Percentiles rank a stretch among this genome's conserved stretches.
These are phyloP conservation scores for Zelleria hepariella DNA, from an alignment of 2,888 invertebrate genomes.

Conservation along the genomic window DNA sequence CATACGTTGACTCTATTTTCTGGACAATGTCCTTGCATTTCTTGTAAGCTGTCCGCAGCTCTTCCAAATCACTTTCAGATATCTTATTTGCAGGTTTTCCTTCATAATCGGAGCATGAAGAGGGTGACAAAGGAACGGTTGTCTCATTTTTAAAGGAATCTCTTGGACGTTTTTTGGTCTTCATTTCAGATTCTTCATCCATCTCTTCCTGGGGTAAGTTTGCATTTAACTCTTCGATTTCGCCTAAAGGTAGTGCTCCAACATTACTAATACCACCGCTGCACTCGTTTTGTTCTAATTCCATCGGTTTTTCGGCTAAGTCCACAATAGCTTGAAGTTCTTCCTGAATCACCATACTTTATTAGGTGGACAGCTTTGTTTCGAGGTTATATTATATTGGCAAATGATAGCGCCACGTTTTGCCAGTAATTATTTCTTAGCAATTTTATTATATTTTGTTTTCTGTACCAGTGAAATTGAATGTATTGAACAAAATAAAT, in stretches of 20 bases:
- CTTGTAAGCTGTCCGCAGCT: constrained; percentile 40
- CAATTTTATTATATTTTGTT: not conserved
- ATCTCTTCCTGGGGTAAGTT: not conserved
- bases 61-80: constrained; percentile 39
- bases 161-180: not conserved
- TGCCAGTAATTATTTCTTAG: not conserved
- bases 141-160: constrained; percentile 3
- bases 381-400: not conserved
- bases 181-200: not conserved
- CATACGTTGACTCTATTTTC: constrained; percentile 54
- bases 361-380: not conserved
- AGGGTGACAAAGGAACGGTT: not conserved
- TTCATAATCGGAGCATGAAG: constrained; percentile 6
- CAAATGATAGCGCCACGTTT: not conserved
- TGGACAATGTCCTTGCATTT: constrained; percentile 46
- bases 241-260: not conserved
- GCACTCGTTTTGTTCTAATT: not conserved
- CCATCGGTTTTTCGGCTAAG: not conserved
- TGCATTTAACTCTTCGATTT: not conserved
- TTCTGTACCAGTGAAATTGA: not conserved
- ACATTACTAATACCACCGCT: not conserved
- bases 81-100: constrained; percentile 14
- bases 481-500: not conserved
- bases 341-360: not conserved
- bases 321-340: not conserved